Evolutionary conservation across 2,888 invertebrate species (phyloP).

Genomic region (Proisotoma minuta): DNA sequence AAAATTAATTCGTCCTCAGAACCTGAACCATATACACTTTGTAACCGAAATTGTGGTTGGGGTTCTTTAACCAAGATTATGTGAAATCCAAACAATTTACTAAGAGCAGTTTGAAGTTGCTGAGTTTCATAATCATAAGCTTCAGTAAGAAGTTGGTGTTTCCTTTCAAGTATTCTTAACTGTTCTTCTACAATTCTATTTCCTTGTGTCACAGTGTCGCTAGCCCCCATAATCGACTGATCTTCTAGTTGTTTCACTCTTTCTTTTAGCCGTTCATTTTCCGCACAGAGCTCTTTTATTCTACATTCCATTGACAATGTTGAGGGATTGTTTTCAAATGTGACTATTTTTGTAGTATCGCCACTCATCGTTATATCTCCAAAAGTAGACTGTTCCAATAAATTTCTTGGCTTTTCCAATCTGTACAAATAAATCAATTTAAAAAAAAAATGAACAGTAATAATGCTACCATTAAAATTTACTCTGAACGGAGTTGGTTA

Average conservation of each 20-base stretch:
- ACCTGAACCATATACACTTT: conserved; percentile 36
- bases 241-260: conserved; percentile 34
- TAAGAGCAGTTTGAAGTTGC: conserved; percentile 37
- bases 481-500: conserved; percentile 28
- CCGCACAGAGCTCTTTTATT: conserved; percentile 35
- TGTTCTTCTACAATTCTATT: conserved; percentile 31
- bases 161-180: conserved; percentile 32
- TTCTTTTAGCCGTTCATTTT: conserved; percentile 41
- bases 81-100: conserved; percentile 41
- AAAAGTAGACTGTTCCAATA: background rate
- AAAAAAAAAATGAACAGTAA: background rate
- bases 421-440: conserved; percentile 12
- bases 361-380: background rate
- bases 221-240: background rate
- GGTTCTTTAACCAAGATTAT: conserved; percentile 39
- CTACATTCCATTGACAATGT: conserved; percentile 38
- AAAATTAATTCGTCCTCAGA: conserved; percentile 41
- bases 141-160: conserved; percentile 37
- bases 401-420: conserved; percentile 17
- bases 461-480: conserved; percentile 10
- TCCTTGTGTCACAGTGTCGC: background rate
- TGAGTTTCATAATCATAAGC: conserved; percentile 44
- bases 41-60: conserved; percentile 39
- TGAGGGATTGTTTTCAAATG: conserved; percentile 45
- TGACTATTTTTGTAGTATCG: conserved; percentile 36